A percentile compares a stretch with the other conserved stretches of the same genome.
phyloP scores from a whole-genome alignment of 2,797 vertebrate genomes.

The Babyrousa celebensis region DNA sequence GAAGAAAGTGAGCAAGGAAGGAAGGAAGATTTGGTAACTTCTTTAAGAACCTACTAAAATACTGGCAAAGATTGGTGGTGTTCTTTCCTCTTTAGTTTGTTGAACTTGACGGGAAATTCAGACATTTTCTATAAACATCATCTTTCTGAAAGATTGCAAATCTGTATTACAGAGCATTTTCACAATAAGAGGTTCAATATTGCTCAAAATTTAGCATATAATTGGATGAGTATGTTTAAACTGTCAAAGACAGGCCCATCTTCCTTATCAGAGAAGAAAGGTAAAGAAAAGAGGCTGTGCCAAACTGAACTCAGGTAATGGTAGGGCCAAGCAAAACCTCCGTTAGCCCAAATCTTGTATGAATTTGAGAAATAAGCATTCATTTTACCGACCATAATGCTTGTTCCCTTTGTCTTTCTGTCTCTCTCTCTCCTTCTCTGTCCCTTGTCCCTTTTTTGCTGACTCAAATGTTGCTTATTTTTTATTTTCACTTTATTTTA shows the following conservation, averaged over 20 bases:
- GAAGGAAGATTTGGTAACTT: neutral
- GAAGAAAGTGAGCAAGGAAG: no score
- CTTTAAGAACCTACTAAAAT: constrained; percentile 35
- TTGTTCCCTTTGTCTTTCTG: neutral
- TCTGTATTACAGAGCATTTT: constrained; percentile 43
- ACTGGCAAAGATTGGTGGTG: neutral
- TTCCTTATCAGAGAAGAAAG: neutral
- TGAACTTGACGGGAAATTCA: neutral
- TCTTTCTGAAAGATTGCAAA: constrained; percentile 21
- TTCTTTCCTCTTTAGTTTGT: constrained; percentile 29
- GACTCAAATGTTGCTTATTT: neutral
- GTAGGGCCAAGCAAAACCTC: neutral
- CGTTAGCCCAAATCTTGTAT: neutral
- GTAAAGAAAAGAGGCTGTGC: neutral
- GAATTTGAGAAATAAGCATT: neutral
- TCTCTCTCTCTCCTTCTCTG: neutral
- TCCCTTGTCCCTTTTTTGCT: neutral
- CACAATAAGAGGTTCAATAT: neutral
- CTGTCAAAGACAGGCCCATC: neutral
- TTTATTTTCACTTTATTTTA: neutral
- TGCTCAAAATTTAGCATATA: constrained; percentile 36
- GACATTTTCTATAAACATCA: constrained; percentile 56
- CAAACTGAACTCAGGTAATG: neutral
- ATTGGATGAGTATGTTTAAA: constrained; percentile 56
- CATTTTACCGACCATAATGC: neutral